Evolutionary conservation across 2,888 invertebrate species (phyloP).

Genomic region (Metellina segmentata): DNA sequence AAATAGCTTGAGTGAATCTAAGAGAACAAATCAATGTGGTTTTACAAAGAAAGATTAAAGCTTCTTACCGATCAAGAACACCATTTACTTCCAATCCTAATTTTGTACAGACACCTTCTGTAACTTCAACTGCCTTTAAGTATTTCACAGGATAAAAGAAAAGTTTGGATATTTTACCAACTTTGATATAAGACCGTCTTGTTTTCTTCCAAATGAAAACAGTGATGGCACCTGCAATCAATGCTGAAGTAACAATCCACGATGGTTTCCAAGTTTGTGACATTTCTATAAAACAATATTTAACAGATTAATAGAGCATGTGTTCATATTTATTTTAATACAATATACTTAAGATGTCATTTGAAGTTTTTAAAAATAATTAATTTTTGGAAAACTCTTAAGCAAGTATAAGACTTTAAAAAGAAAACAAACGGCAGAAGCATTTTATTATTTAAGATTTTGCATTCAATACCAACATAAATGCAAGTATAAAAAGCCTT

Average conservation of each 20-base stretch:
- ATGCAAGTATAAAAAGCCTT: too few species aligned
- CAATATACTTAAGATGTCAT: not conserved
- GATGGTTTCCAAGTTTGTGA: constrained; percentile 12
- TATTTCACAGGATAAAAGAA: constrained; percentile 65
- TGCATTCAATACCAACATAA: too few species aligned
- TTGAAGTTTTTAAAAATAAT: not conserved
- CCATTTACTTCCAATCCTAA: constrained; percentile 61
- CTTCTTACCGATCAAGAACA: constrained; percentile 50
- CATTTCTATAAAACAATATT: constrained; percentile 3
- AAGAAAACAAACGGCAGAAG: too few species aligned
- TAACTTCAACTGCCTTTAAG: constrained; percentile 57
- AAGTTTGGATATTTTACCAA: constrained; percentile 49
- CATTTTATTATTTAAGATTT: too few species aligned
- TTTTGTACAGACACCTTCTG: constrained; percentile 44
- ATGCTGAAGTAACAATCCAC: constrained; percentile 20
- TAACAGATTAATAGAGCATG: not conserved
- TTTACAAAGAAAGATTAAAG: too few species aligned
- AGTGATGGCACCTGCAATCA: constrained; percentile 5
- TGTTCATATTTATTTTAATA: not conserved
- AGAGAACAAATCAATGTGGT: too few species aligned
- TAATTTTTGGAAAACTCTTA: too few species aligned
- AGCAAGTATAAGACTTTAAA: too few species aligned
- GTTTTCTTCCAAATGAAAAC: constrained; percentile 44
- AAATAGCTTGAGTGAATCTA: too few species aligned
- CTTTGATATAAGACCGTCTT: constrained; percentile 29